Conservation (phyloP, 2,113 vertebrate species). For the Mormyrus lacerda region DNA sequence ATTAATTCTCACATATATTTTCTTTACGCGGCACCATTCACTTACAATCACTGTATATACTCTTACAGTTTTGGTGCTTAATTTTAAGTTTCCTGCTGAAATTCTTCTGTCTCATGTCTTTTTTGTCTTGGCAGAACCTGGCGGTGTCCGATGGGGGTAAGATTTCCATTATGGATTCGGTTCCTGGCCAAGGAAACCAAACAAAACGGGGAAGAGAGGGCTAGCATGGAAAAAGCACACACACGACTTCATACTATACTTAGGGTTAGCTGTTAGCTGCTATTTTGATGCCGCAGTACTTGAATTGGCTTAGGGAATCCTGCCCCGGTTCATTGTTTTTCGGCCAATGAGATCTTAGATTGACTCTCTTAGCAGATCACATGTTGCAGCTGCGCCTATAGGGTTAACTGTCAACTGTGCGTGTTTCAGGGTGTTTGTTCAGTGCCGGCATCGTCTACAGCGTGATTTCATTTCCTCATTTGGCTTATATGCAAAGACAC, state of each 20-base stretch:
- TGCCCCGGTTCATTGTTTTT: neutral
- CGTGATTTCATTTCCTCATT: conserved; percentile 3
- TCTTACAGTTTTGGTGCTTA: neutral
- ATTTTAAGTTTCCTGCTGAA: neutral
- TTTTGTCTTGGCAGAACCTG: conserved; percentile 52
- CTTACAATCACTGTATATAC: neutral
- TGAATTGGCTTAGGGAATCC: neutral
- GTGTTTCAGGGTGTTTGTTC: neutral
- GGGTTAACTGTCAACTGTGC: neutral
- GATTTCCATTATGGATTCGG: conserved; percentile 27
- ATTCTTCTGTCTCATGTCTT: conserved; percentile 15
- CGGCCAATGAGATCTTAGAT: neutral
- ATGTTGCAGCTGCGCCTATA: neutral
- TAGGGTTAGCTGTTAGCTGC: neutral
- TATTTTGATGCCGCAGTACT: neutral
- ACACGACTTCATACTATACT: neutral
- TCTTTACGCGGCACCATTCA: neutral
- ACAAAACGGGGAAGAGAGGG: neutral
- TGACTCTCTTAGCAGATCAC: neutral
- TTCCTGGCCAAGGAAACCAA: neutral
- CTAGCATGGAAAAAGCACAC: neutral
- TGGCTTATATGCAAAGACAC: neutral
- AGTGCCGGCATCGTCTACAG: neutral
- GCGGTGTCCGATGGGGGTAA: conserved; percentile 73
- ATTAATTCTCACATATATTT: neutral